phyloP scores from a whole-genome alignment of 2,113 vertebrate genomes.

The Oncorhynchus gorbuscha region DNA sequence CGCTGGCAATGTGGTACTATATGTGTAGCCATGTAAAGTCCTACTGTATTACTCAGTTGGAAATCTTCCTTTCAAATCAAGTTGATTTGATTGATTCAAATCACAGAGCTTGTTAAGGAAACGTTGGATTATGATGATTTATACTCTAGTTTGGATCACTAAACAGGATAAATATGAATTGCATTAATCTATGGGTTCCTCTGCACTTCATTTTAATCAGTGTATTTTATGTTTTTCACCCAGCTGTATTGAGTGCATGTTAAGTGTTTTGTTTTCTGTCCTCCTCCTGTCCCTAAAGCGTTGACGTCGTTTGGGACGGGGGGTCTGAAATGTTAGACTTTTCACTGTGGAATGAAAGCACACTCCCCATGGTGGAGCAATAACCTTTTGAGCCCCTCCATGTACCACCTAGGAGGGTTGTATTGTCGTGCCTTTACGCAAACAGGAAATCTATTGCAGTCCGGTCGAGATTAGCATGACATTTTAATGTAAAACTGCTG shows the following conservation, averaged over 20 bases:
- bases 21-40: not conserved
- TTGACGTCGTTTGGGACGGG: slow-evolving; percentile 5
- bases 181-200: slow-evolving; percentile 41
- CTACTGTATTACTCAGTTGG: not conserved
- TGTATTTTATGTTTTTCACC: slow-evolving; percentile 5
- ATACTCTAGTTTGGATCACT: slow-evolving; percentile 1
- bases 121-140: slow-evolving; percentile 48
- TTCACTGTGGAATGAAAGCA: slow-evolving; percentile 59
- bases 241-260: slow-evolving; percentile 53
- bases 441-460: slow-evolving; percentile 54
- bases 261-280: slow-evolving; percentile 9
- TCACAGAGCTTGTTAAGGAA: slow-evolving; percentile 50
- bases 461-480: slow-evolving; percentile 47
- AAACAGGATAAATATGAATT: slow-evolving; percentile 42
- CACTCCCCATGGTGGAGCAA: slow-evolving; percentile 53
- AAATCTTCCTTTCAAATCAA: slow-evolving; percentile 27
- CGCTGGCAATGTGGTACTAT: not conserved
- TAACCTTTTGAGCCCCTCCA: slow-evolving; percentile 19
- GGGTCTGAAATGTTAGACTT: slow-evolving; percentile 35
- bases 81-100: slow-evolving; percentile 19
- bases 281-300: not conserved
- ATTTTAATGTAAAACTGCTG: slow-evolving; percentile 46
- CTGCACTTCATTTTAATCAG: slow-evolving; percentile 18
- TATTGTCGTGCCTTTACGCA: slow-evolving; percentile 62
- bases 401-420: slow-evolving; percentile 53